A percentile compares a stretch with the other conserved stretches of the same genome.
Evolutionary conservation across 2,888 invertebrate genomes (phyloP).

Genomic region (Phaedon cochleariae): DNA sequence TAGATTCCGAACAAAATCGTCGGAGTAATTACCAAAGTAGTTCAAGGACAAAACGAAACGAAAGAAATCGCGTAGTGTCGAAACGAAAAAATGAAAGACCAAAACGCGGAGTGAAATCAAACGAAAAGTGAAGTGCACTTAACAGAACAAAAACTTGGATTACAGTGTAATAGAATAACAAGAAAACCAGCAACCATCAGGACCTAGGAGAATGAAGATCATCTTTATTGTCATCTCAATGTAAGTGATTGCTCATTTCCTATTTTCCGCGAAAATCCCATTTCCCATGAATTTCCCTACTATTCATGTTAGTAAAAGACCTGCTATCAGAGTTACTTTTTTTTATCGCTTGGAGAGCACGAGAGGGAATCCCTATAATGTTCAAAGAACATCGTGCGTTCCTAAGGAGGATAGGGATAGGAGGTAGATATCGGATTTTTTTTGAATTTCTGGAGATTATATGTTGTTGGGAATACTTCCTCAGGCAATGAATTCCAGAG

Average conservation of each 20-base stretch:
- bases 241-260: conserved; percentile 4
- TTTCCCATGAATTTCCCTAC: neutral
- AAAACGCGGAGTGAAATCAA: neutral
- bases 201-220: neutral
- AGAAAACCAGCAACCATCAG: neutral
- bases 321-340: too few relatives aligned
- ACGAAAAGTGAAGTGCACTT: neutral
- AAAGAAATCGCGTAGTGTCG: neutral
- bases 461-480: too few relatives aligned
- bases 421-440: too few relatives aligned
- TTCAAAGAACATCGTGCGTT: too few relatives aligned
- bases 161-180: conserved; percentile 1
- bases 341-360: too few relatives aligned
- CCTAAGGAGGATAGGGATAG: too few relatives aligned
- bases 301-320: neutral
- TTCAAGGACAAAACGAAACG: neutral
- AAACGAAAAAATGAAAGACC: neutral
- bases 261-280: neutral
- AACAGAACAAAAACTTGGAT: neutral
- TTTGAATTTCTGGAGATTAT: too few relatives aligned
- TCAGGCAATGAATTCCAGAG: too few relatives aligned
- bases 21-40: conserved; percentile 2
- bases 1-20: conserved; percentile 7
- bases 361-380: too few relatives aligned
- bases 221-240: neutral